A percentile compares a stretch with the other conserved stretches of the same genome.
These are phyloP conservation scores for Scomber colias DNA, from an alignment of 2,113 vertebrate genomes.

Conservation along the genomic window DNA sequence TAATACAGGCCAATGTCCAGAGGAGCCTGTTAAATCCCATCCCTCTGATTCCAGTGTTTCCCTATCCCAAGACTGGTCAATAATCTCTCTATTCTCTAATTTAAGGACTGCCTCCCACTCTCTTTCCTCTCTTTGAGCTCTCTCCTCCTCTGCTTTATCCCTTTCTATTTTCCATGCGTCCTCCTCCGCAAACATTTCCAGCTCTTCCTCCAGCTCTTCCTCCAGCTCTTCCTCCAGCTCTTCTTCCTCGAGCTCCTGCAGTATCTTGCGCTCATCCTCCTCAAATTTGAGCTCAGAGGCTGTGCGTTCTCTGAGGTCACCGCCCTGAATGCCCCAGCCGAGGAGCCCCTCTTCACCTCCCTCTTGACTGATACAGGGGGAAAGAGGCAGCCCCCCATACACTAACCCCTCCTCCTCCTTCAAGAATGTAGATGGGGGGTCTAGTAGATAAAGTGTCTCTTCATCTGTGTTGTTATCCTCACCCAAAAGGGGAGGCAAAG, in stretches of 20 bases:
- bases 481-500: slow-evolving; percentile 80
- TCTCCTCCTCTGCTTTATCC: slow-evolving; percentile 74
- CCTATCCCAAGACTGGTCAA: slow-evolving; percentile 74
- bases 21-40: slow-evolving; percentile 79
- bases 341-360: slow-evolving; percentile 86
- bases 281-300: slow-evolving; percentile 97
- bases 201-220: slow-evolving; percentile 62
- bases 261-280: slow-evolving; percentile 93
- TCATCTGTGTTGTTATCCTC: slow-evolving; percentile 83
- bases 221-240: slow-evolving; percentile 57
- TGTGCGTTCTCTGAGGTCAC: slow-evolving; percentile 89
- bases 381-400: slow-evolving; percentile 86
- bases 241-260: slow-evolving; percentile 86
- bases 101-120: slow-evolving; percentile 87
- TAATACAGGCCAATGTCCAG: slow-evolving; percentile 82
- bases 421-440: slow-evolving; percentile 86
- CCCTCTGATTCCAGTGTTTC: slow-evolving; percentile 78
- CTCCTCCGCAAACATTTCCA: slow-evolving; percentile 39
- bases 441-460: slow-evolving; percentile 83
- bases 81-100: slow-evolving; percentile 81
- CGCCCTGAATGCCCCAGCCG: slow-evolving; percentile 82
- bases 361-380: slow-evolving; percentile 94
- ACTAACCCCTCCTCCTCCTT: slow-evolving; percentile 75
- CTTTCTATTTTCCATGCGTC: slow-evolving; percentile 80
- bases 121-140: slow-evolving; percentile 85